phyloP scores from a whole-genome alignment of 2,888 invertebrate species.

The Papilio elwesi region DNA sequence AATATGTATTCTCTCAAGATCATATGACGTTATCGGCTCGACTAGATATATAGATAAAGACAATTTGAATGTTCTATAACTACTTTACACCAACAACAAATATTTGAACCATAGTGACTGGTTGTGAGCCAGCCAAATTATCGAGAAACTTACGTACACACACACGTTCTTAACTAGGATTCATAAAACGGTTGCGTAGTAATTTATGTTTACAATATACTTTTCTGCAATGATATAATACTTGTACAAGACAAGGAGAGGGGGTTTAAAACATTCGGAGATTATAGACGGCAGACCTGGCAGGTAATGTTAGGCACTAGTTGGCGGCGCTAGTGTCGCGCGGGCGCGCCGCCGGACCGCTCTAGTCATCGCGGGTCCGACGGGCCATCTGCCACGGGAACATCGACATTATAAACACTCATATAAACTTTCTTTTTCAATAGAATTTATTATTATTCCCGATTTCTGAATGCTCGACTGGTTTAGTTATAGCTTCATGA shows the following conservation, averaged over 20 bases:
- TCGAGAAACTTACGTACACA: not conserved
- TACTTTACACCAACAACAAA: not conserved
- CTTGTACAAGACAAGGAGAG: constrained; percentile 33
- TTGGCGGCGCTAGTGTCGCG: constrained; percentile 73
- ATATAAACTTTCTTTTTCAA: constrained; percentile 15
- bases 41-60: too few species aligned
- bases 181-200: not conserved
- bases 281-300: constrained; percentile 72
- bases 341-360: constrained; percentile 75
- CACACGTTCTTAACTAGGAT: not conserved
- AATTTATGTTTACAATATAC: constrained; percentile 15
- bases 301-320: constrained; percentile 66
- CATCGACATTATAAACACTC: constrained; percentile 43
- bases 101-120: not conserved
- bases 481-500: constrained; percentile 7
- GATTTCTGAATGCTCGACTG: not conserved
- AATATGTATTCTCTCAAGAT: too few species aligned
- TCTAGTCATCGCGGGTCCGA: constrained; percentile 84
- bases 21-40: too few species aligned
- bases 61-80: too few species aligned
- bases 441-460: not conserved
- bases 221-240: constrained; percentile 28
- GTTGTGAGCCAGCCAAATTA: not conserved
- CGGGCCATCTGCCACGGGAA: constrained; percentile 67
- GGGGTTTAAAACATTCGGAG: constrained; percentile 59